phyloP scores from a whole-genome alignment of 2,888 invertebrate species.

The Hartigia nigra region DNA sequence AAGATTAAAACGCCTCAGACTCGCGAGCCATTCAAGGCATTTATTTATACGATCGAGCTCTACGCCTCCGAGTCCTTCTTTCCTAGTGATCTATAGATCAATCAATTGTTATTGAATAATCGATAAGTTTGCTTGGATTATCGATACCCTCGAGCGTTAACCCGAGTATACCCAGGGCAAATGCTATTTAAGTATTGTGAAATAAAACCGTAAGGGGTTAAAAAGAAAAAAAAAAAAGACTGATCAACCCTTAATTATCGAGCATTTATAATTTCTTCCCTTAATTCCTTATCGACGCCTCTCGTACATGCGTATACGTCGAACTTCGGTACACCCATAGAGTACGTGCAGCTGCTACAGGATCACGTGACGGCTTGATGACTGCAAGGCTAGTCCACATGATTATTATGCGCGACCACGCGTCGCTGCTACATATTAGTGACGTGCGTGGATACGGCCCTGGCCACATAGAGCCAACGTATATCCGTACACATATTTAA shows the following conservation, averaged over 20 bases:
- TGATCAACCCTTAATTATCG: background rate
- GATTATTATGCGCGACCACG: constrained; percentile 4
- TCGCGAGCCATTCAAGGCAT: background rate
- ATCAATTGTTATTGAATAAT: background rate
- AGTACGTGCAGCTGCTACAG: background rate
- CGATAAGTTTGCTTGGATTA: background rate
- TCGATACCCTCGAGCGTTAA: no score
- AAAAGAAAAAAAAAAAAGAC: background rate
- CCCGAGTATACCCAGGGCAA: no score
- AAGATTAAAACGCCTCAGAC: background rate
- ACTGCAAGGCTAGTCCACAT: background rate
- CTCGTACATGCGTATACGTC: background rate
- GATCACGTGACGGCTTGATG: constrained; percentile 1
- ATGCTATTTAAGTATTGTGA: no score
- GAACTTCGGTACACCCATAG: background rate
- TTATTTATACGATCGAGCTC: background rate
- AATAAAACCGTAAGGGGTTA: no score
- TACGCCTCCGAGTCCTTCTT: background rate
- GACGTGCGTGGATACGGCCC: constrained; percentile 1
- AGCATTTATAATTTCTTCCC: background rate
- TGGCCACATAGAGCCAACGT: background rate
- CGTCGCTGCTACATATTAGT: background rate
- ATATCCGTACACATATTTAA: background rate
- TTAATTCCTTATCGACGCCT: background rate
- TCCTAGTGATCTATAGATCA: background rate